Evolutionary conservation across 92 coral and sea anemone species (phyloP).

Genomic region (Porites lobata): DNA sequence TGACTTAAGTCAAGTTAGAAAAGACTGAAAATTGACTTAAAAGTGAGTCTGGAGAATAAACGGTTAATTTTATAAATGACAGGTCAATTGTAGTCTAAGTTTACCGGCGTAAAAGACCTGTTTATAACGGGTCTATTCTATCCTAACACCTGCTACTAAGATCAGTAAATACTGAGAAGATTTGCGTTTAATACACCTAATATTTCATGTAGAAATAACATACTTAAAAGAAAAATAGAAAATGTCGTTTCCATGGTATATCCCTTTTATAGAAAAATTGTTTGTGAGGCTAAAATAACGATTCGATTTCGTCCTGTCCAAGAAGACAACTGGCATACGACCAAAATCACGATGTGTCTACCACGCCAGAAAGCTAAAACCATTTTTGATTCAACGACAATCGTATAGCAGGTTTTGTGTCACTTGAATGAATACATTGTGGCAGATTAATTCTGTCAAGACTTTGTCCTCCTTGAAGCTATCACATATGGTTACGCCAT

Average conservation of each 20-base stretch:
- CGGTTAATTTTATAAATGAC: too few species aligned
- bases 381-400: not conserved
- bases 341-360: too few species aligned
- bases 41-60: too few species aligned
- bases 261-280: too few species aligned
- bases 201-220: not conserved
- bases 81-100: not conserved
- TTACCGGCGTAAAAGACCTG: not conserved
- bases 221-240: not conserved
- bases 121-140: not conserved
- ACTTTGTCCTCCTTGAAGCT: not conserved
- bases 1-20: too few species aligned
- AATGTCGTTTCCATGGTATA: too few species aligned
- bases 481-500: constrained; percentile 20
- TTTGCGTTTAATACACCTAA: not conserved
- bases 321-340: too few species aligned
- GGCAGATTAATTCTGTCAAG: not conserved
- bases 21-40: too few species aligned
- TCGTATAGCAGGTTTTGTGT: not conserved
- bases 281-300: too few species aligned
- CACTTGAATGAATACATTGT: constrained; percentile 9
- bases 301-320: too few species aligned
- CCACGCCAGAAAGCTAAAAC: not conserved
- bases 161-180: not conserved
- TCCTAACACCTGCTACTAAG: not conserved